Percentiles rank a stretch among this genome's conserved stretches.
Evolutionary conservation across 2,888 invertebrate genomes (phyloP).

Genomic region (Chaetoderma sp.): DNA sequence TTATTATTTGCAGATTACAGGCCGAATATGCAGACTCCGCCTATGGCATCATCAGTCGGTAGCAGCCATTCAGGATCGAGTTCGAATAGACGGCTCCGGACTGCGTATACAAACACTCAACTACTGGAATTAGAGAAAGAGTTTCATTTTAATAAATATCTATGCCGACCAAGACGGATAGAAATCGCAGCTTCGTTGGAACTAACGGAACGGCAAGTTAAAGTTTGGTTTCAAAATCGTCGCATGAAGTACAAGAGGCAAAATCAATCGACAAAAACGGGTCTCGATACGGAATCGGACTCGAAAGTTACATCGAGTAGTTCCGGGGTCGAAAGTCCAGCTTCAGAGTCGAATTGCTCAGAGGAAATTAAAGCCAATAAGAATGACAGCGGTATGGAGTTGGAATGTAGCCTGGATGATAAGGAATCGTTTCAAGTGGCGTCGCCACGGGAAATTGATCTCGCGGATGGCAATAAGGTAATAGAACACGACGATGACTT

Average conservation of each 20-base stretch:
- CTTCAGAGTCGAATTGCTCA: not conserved
- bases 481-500: not conserved
- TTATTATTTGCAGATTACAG: too few relatives aligned
- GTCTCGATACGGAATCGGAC: not conserved
- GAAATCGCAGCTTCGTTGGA: slow-evolving; percentile 80
- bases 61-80: too few relatives aligned
- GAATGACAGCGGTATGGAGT: not conserved
- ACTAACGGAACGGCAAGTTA: slow-evolving; percentile 84
- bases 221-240: slow-evolving; percentile 99
- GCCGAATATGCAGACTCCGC: too few relatives aligned
- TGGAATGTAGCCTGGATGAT: not conserved
- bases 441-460: too few relatives aligned
- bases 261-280: slow-evolving; percentile 48
- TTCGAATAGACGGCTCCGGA: slow-evolving; percentile 77
- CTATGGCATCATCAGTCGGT: too few relatives aligned
- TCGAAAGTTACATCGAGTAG: not conserved
- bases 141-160: slow-evolving; percentile 81
- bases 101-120: slow-evolving; percentile 86
- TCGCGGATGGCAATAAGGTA: not conserved
- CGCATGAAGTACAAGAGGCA: slow-evolving; percentile 83
- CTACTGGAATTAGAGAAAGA: slow-evolving; percentile 86
- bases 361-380: not conserved
- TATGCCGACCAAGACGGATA: slow-evolving; percentile 83
- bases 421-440: too few relatives aligned
- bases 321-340: not conserved